Conservation (phyloP, 2,888 invertebrate genomes). For the Tenthredo livida region DNA sequence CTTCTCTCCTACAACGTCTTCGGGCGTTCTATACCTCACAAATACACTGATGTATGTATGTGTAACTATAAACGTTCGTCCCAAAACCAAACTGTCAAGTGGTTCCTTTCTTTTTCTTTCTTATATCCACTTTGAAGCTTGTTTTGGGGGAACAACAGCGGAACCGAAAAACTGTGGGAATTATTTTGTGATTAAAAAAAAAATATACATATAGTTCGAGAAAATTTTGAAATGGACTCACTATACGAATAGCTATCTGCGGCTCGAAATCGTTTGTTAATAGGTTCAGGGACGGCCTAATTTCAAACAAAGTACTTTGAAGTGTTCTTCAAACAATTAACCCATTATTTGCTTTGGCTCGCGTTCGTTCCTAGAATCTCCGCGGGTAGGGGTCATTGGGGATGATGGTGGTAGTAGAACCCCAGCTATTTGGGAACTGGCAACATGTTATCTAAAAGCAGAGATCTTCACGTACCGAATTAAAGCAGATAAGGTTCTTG, state of each 20-base stretch:
- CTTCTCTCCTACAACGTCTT: slow-evolving; percentile 41
- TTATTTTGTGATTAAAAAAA: background rate
- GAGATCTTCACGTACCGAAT: slow-evolving; percentile 32
- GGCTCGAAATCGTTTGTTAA: background rate
- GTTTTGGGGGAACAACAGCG: background rate
- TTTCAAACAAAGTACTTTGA: slow-evolving; percentile 50
- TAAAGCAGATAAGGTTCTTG: background rate
- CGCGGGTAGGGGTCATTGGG: slow-evolving; percentile 26
- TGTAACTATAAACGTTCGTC: slow-evolving; percentile 9
- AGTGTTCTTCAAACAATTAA: slow-evolving; percentile 50
- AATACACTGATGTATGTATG: background rate
- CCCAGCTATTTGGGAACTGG: slow-evolving; percentile 41
- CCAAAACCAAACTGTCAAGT: slow-evolving; percentile 10
- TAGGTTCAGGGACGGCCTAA: slow-evolving; percentile 27
- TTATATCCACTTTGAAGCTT: background rate
- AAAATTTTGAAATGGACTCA: background rate
- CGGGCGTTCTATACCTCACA: slow-evolving; percentile 39
- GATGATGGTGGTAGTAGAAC: slow-evolving; percentile 20
- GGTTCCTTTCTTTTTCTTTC: background rate
- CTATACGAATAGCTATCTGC: background rate
- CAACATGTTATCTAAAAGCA: slow-evolving; percentile 27
- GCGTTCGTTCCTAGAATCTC: slow-evolving; percentile 32
- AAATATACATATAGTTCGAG: background rate
- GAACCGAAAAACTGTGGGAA: background rate
- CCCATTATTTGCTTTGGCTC: slow-evolving; percentile 46